A percentile compares a stretch with the other conserved stretches of the same genome.
phyloP scores from a whole-genome alignment of 2,888 invertebrate species.

The Rhorus exstirpatorius region DNA sequence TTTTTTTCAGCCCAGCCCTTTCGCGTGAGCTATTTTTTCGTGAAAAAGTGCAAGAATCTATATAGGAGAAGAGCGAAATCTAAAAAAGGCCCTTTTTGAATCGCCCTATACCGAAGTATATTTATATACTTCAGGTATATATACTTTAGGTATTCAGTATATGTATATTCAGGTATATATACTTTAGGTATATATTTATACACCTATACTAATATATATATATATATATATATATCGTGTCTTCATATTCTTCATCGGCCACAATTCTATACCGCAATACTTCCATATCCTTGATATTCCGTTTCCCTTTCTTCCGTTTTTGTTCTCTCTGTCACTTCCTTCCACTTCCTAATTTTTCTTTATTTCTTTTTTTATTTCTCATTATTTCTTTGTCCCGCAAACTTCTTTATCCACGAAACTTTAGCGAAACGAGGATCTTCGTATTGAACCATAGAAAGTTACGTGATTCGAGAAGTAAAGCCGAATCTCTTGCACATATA shows the following conservation, averaged over 20 bases:
- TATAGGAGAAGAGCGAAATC: too few relatives aligned
- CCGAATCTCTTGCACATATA: neutral
- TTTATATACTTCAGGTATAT: too few relatives aligned
- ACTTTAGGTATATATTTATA: too few relatives aligned
- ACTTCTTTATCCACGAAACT: constrained; percentile 8
- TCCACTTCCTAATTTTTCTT: constrained; percentile 25
- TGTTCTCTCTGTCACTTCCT: constrained; percentile 40
- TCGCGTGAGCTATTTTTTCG: too few relatives aligned
- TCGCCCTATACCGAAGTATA: too few relatives aligned
- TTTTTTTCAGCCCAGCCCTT: too few relatives aligned
- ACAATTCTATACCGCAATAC: constrained; percentile 7
- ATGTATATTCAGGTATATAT: too few relatives aligned
- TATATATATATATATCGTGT: too few relatives aligned
- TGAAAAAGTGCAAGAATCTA: too few relatives aligned
- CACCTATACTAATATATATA: too few relatives aligned
- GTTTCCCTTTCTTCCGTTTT: constrained; percentile 23
- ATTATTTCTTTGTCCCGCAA: constrained; percentile 6
- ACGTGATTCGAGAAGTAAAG: neutral
- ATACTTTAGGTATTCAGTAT: too few relatives aligned
- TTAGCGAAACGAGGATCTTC: neutral
- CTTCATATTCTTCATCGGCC: neutral
- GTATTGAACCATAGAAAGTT: constrained; percentile 1
- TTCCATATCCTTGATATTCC: constrained; percentile 20
- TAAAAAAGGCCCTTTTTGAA: too few relatives aligned
- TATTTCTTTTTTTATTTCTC: constrained; percentile 20